Evolutionary conservation across 2,113 vertebrate genomes (phyloP).

Genomic region (Emydocephalus ijimae): DNA sequence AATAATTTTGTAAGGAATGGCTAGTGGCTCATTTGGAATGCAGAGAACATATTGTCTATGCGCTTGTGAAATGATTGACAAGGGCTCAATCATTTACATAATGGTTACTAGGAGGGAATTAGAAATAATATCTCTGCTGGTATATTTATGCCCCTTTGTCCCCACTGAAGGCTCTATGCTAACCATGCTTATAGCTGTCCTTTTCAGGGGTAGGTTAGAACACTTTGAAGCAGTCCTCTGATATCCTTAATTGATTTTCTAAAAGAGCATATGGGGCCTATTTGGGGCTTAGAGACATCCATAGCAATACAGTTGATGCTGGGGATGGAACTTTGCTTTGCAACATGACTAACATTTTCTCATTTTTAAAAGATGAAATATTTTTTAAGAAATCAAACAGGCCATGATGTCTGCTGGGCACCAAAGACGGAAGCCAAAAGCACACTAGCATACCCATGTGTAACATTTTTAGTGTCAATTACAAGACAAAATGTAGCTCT

Average conservation of each 20-base stretch:
- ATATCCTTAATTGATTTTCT: not conserved
- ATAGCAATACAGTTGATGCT: not conserved
- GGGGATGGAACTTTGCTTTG: not conserved
- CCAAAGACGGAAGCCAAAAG: not conserved
- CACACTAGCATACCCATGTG: not conserved
- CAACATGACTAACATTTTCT: not conserved
- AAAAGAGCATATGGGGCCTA: not conserved
- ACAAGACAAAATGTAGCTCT: not conserved
- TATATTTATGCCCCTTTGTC: not conserved
- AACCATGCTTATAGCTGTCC: not conserved
- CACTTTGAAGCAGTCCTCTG: not conserved
- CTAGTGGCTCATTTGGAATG: not conserved
- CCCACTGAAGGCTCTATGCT: not conserved
- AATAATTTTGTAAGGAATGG: not conserved
- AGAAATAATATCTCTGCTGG: not conserved
- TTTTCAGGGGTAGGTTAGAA: not conserved
- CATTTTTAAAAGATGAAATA: not conserved
- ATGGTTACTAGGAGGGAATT: not conserved
- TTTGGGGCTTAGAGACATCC: not conserved
- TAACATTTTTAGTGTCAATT: not conserved
- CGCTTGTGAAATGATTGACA: not conserved
- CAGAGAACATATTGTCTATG: not conserved
- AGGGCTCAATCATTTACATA: not conserved
- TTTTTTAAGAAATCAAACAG: not conserved
- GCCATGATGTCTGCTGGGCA: not conserved